Base-by-base conservation (phyloP, 2,113 vertebrate genomes). In the Actenoides lindsayi region DNA sequence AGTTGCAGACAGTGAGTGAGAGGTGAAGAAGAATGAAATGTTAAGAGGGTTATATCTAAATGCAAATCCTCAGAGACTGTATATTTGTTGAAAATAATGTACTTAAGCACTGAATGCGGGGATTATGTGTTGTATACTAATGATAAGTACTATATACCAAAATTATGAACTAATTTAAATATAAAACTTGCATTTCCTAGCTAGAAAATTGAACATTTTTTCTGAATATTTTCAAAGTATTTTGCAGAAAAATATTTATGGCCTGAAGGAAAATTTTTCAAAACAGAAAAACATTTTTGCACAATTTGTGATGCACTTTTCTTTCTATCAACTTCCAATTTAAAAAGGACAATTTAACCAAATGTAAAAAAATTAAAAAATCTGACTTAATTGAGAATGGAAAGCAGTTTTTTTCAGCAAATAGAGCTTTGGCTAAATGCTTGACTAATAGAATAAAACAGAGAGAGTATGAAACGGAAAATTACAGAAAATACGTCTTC, bases 201-300 rank as follows among this genome's bases (percentile, higher is more conserved):
- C 1, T 65, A 31, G 46, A 83, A 91, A 78, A n/a, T 6, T 2
- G 1, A 67, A 21, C 73, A 11, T 39, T 41, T 87, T 77, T 83
- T 1, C 33, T 84, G 10, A 57, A 28, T 57, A 65, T 65, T 76
- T 89, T 70, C 5, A 33, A 37, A 46, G 4, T 69, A 42, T 57
- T 83, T 87, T 85, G 5, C 12, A 50, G 39, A 84, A 82, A 90
- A 87, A 28, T 14, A 2, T 24, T 82, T 53, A 44, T 51, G 11
- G 71, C 78, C 12, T 19, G 16, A 68, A 51, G 20, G n/a, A 93
- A 70, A 14, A 7, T 25, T 44, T 91, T 96, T 56, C 35, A 73
- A 62, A 57, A 17, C 3, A 80, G 23, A 76, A 35, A 0, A 2
- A 24, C 0, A 1, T 4, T 57, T 65, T 51, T 59, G 2, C 42